These are phyloP conservation scores for Bufo gargarizans DNA, from an alignment of 2,113 vertebrate genomes.

Conservation along the genomic window DNA sequence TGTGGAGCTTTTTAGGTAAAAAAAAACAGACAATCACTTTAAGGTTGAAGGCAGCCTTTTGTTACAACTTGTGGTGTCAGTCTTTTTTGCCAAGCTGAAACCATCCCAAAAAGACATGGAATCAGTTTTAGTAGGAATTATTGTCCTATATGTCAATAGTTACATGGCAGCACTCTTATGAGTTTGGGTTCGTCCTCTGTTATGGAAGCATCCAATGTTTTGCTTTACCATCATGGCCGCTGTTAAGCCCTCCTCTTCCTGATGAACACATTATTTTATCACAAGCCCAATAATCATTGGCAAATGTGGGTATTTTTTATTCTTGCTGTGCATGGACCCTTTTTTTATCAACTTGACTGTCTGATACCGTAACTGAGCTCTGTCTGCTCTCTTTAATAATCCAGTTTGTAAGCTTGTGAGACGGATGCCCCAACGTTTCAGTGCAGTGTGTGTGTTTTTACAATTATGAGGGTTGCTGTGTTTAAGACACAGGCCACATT, in stretches of 20 bases:
- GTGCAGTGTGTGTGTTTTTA: constrained; percentile 24
- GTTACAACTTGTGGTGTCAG: neutral
- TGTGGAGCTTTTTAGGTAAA: neutral
- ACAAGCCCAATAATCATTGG: neutral
- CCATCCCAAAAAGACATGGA: no score
- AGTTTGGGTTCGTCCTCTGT: neutral
- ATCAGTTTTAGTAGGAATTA: neutral
- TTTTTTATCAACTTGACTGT: neutral
- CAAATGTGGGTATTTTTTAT: neutral
- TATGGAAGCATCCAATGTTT: neutral
- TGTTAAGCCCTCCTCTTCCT: neutral
- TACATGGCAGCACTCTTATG: neutral
- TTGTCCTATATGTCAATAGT: neutral
- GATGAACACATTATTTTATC: neutral
- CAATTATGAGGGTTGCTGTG: constrained; percentile 9
- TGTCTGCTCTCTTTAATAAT: neutral
- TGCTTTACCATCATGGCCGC: neutral
- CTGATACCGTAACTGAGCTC: neutral
- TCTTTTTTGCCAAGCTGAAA: neutral
- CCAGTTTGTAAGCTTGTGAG: neutral
- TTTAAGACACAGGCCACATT: constrained; percentile 10
- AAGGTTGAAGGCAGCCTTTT: neutral
- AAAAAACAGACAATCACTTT: neutral
- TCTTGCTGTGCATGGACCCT: neutral
- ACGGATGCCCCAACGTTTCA: constrained; percentile 27